Conservation (phyloP, 2,113 vertebrate species). For the Scopus umbretta region DNA sequence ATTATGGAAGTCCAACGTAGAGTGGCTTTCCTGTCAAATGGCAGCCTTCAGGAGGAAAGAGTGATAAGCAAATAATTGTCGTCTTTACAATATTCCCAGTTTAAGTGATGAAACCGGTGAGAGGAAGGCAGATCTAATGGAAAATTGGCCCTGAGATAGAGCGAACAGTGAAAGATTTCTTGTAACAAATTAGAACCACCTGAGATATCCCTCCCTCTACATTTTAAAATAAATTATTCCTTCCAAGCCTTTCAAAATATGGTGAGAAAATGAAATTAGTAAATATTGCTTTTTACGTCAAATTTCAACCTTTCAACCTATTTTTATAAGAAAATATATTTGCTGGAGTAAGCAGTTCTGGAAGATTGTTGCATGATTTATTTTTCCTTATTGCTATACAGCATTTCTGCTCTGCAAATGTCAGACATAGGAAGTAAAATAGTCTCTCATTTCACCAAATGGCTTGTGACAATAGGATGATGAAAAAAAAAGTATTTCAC, state of each 20-base stretch:
- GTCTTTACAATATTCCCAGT: not conserved
- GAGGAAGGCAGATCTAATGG: not conserved
- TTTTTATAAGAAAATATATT: not conserved
- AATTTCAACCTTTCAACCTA: not conserved
- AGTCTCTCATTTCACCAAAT: not conserved
- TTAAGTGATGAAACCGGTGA: not conserved
- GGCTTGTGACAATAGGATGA: not conserved
- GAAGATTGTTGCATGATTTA: not conserved
- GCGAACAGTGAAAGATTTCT: not conserved
- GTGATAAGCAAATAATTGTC: not conserved
- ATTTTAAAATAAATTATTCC: not conserved
- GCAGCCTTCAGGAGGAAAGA: not conserved
- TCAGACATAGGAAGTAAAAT: not conserved
- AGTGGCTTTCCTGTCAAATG: not conserved
- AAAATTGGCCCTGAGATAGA: not conserved
- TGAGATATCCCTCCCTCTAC: not conserved
- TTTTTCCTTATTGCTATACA: not conserved
- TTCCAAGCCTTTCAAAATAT: not conserved
- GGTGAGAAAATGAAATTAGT: not conserved
- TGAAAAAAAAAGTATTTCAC: not conserved
- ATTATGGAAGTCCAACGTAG: not conserved
- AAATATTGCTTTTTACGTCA: constrained; percentile 4
- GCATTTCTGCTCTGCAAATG: not conserved
- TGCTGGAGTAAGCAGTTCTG: not conserved
- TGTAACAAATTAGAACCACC: not conserved